Evolutionary conservation across 2,113 vertebrate genomes (phyloP), one percentile per base, ranked within the genome.

Genomic region (Puffinus mauretanicus): DNA sequence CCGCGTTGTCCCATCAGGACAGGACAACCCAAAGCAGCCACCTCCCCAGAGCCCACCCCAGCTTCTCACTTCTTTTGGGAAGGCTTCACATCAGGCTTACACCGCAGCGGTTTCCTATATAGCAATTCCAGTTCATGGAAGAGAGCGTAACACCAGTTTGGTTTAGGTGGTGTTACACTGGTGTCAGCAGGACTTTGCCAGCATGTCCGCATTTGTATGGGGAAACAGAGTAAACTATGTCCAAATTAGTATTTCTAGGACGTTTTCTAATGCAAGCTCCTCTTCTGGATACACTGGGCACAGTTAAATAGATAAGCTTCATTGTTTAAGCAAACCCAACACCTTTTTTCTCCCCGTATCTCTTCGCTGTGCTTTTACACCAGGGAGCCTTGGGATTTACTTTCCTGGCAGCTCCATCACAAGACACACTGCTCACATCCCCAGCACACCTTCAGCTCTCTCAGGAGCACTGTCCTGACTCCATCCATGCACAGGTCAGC

Each of bases 141-240:
- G 25, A 65, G 27, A 83, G 2, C 13, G 1, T 11, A 64, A 32
- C 17, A 58, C 4, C 1, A 0, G 32, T 20, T 34, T 25, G 13
- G n/a, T 69, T 76, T 51, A 49, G 54, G 57, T 51, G 78, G 42
- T 14, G 26, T 11, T 55, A 22, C 17, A 11, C 29, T 16, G 21
- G 30, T 0, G 0, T 32, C 44, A 90, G 54, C 30, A 82, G 65
- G 70, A 17, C 34, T 88, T 83, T 49, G 60, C 34, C 81, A 73
- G 34, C 7, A 10, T 5, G 13, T 34, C 64, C 54, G 44, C 11
- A 0, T 40, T 70, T 36, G 9, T 25, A 30, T 16, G 9, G 25
- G 36, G 27, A 47, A 91, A 51, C 22, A 30, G 51, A 54, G 15
- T 18, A 73, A 49, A 6, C 32, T 42, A 4, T 20, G 29, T 46